phyloP scores from a whole-genome alignment of 2,113 vertebrate genomes.

The Heteronetta atricapilla region DNA sequence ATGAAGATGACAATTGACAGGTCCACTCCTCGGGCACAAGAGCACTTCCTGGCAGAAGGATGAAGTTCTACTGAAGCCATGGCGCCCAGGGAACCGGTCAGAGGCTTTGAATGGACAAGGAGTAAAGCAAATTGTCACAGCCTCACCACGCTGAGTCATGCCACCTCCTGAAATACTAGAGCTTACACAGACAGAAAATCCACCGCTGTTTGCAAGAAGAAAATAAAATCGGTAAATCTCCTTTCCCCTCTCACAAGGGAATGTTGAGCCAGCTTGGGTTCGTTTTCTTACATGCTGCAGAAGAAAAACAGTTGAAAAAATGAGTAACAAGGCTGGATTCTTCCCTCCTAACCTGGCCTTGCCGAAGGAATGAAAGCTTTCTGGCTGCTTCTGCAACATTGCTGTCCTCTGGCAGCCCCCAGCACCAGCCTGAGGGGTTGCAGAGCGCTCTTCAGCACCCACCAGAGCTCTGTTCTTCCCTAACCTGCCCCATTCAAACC shows the following conservation, averaged over 20 bases:
- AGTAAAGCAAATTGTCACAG: neutral
- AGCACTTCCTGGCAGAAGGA: neutral
- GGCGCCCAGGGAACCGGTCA: neutral
- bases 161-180: neutral
- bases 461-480: neutral
- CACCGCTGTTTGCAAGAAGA: fast-evolving
- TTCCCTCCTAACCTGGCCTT: neutral
- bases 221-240: no score
- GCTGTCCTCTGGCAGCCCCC: neutral
- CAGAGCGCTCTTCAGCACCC: neutral
- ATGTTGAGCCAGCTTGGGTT: neutral
- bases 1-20: fast-evolving
- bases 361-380: neutral
- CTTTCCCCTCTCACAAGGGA: neutral
- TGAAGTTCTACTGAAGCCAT: neutral
- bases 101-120: neutral
- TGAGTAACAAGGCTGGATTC: neutral
- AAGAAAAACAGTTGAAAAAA: neutral
- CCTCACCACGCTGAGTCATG: fast-evolving
- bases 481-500: fast-evolving
- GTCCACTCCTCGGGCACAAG: neutral
- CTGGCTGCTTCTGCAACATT: fast-evolving
- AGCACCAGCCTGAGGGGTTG: fast-evolving
- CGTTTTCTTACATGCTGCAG: neutral
- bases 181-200: fast-evolving